Conservation (phyloP, 2,797 vertebrate species). For the Gambelia wislizenii region DNA sequence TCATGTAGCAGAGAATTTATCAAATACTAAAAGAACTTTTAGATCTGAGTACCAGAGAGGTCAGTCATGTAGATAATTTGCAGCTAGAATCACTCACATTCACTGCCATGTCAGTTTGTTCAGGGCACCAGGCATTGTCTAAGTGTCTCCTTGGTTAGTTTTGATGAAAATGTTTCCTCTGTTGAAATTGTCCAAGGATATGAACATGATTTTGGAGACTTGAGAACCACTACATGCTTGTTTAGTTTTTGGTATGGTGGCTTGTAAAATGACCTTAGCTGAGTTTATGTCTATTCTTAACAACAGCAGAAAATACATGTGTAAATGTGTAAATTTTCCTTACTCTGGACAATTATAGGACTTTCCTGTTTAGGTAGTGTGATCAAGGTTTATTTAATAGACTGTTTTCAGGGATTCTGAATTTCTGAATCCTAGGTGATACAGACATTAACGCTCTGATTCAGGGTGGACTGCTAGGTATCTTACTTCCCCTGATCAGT, state of each 20-base stretch:
- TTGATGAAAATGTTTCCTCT: neutral
- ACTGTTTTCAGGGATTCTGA: neutral
- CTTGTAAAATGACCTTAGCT: neutral
- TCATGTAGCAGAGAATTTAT: neutral
- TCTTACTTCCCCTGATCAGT: neutral
- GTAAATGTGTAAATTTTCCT: neutral
- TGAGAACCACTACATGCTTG: neutral
- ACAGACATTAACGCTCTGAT: neutral
- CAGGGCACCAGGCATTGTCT: neutral
- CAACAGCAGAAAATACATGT: neutral
- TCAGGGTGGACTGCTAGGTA: too few species aligned
- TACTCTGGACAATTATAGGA: neutral
- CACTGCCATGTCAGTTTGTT: neutral
- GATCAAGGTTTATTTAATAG: neutral
- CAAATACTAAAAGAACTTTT: neutral
- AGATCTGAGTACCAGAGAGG: neutral
- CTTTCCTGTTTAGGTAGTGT: neutral
- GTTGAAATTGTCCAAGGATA: neutral
- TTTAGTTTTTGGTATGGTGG: neutral
- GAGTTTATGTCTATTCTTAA: neutral
- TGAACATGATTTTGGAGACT: neutral
- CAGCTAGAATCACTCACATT: slow-evolving; percentile 5
- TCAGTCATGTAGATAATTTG: neutral
- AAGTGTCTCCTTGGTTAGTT: neutral
- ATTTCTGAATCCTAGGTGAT: too few species aligned